Base-by-base conservation (phyloP, 2,797 vertebrate species). In the Rhinichthys osculus region DNA sequence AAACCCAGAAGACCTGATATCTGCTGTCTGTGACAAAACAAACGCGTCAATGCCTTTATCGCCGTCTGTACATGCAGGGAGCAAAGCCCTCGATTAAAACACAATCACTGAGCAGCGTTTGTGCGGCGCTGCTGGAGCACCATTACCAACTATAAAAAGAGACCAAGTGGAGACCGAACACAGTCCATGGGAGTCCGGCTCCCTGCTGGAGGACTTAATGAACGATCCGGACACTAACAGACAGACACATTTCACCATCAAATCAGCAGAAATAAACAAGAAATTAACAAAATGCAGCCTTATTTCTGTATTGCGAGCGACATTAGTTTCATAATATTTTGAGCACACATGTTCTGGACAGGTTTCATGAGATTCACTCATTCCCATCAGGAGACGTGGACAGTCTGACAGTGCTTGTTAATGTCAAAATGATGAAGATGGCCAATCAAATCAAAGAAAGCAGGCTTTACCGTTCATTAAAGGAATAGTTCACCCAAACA, bases 41-140 rank as follows among this genome's bases (percentile, higher is more conserved):
- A 84, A 90, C 81, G 90, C 82, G 90, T 87, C 85, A 92, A 90
- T 91, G 89, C 88, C 42, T 78, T 78, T 78, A 78, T 40, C 21
- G 38, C 35, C 19, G 50, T 38, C 23, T 78, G 35, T 70, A 27
- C 30, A 50, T 2, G 47, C 30, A 13, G 79, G 3, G 17, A 54
- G 79, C 33, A 70, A 82, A 82, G 67, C 67, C 30, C 17, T 4
- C 16, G 35, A 82, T 72, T 59, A 30, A 14, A 33, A 72, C 66
- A 40, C 50, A 59, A 27, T 82, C 52, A 59, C 30, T 19, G 33
- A 27, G 38, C 33, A 8, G 21, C 35, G 54, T 35, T 47, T 50
- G 59, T 59, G 62, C 38, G 7, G 33, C 74, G 16, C 59, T 80
- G 40, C 44, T 80, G 42, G 14, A 33, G 78, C 2, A 47, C 6